Evolutionary conservation across 1,140 invertebrate species (phyloP), one percentile per base, ranked within the genome.

Genomic region (Zaprionus gabonicus): DNA sequence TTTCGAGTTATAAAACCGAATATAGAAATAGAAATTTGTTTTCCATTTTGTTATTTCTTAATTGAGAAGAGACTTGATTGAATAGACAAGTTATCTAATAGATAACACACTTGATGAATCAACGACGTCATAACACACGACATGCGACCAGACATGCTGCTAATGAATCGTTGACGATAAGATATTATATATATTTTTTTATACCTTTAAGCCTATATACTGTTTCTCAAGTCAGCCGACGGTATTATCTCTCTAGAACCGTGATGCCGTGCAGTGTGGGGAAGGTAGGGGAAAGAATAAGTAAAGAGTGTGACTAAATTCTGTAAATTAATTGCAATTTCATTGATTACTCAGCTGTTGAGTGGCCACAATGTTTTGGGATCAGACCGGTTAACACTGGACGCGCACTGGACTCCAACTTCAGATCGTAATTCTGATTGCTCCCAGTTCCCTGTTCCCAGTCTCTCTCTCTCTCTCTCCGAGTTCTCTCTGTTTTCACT

Each of bases 141-240:
- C 28, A 60, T 55, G 55, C 71, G 68, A 65, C 56, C 20, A 63
- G 59, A 76, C 70, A 53, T 36, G 31, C 41, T 81, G 56, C 56
- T 72, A 67, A 62, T 51, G 56, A 78, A 79, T 57, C 31, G 57
- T 59, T 36, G 59, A 66, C 71, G 70, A 82, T 82, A 83, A 87
- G 77, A 80, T 75, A 78, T 75, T 38, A 59, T 68, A 80, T 81
- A n/a, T n/a, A n/a, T 63, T 38, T 59, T 51, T n/a, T 34, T 34
- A 63, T 72, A 51, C 23, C 23, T 58, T 28, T 62, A 44, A 62
- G 60, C 34, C 25, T 28, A 46, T 56, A 57, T 28, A 51, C 25
- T 3, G 12, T n/a, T 15, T 31, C 27, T 27, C 20, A 28, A 69
- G 66, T 69, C 66, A 59, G 56, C 56, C 66, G 66, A 69, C 20